Evolutionary conservation across 1,140 invertebrate species (phyloP), one percentile per base, ranked within the genome.

Genomic region (Hermatobates lingyangjiaoensis): DNA sequence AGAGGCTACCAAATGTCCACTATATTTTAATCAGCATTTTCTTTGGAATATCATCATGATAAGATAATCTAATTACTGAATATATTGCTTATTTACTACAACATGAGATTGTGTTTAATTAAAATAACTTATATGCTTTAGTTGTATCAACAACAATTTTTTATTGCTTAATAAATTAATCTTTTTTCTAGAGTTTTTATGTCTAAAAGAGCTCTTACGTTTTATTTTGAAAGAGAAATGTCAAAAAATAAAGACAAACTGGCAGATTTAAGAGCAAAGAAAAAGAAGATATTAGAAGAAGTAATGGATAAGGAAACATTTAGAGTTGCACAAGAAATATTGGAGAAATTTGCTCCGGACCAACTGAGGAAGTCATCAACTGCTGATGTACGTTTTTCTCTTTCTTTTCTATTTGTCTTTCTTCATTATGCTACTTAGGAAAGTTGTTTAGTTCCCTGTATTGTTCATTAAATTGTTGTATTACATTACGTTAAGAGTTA

Each of bases 231-330:
- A 56, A 74, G 83, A 64, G 82, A 86, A 67, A 75, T 93, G 39
- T 74, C 74, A 48, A 77, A 75, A 62, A 92, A 90, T 70, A 77
- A 82, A 66, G 71, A 76, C 54, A 83, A 81, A 66, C 68, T 94
- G 42, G 66, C 65, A 48, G 74, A 75, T 44, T 74, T 94, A 61
- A 72, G 78, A 57, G 75, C 78, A 51, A 77, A 89, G 58, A 94
- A 91, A 62, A 85, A 83, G 63, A 79, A 85, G 65, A 82, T 97
- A 58, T 69, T 98, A 40, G 90, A 97, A 62, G 81, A 92, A 66
- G 91, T 98, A 27, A 95, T 90, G 76, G 91, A 97, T 63, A 97
- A 80, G 45, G 93, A 97, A 70, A 96, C 90, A 1, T 98, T 95
- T 65, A 97, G 96, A 71, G 87, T 91, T 60, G 90, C 89, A 1